Evolutionary conservation across 2,888 invertebrate genomes (phyloP).

Genomic region (Copidosoma aretas): DNA sequence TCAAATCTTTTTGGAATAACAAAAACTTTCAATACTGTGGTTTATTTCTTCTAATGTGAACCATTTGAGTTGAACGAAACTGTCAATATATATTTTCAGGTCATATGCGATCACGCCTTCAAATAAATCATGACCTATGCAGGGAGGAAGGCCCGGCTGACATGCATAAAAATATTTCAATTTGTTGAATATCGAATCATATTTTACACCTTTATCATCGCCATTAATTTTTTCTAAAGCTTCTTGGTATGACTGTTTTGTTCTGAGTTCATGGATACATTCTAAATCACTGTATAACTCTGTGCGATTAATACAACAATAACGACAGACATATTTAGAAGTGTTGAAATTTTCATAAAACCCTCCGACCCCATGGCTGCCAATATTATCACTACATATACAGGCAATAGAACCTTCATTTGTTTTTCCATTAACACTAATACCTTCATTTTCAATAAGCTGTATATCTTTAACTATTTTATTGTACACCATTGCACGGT

Average conservation of each 20-base stretch:
- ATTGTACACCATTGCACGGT: constrained; percentile 30
- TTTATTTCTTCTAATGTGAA: constrained; percentile 35
- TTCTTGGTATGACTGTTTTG: constrained; percentile 6
- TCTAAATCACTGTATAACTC: neutral
- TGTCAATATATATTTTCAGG: constrained; percentile 24
- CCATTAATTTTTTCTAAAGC: constrained; percentile 3
- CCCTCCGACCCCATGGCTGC: constrained; percentile 48
- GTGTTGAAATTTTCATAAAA: constrained; percentile 48
- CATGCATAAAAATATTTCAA: constrained; percentile 39
- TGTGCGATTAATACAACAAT: constrained; percentile 36
- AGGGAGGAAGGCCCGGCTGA: constrained; percentile 39
- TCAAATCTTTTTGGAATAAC: constrained; percentile 35
- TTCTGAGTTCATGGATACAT: neutral
- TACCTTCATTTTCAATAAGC: constrained; percentile 40
- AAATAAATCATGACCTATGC: constrained; percentile 41
- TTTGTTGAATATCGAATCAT: constrained; percentile 41
- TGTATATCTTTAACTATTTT: constrained; percentile 44
- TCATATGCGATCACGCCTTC: constrained; percentile 37
- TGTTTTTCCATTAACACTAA: neutral
- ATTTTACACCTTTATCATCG: constrained; percentile 37
- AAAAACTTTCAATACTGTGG: constrained; percentile 24
- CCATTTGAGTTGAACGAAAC: constrained; percentile 37
- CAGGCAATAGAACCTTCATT: constrained; percentile 43
- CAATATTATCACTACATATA: constrained; percentile 38
- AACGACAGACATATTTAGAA: constrained; percentile 47